These are phyloP conservation scores for Chaenodraco wilsoni DNA, from an alignment of 2,797 vertebrate species.

Conservation along the genomic window DNA sequence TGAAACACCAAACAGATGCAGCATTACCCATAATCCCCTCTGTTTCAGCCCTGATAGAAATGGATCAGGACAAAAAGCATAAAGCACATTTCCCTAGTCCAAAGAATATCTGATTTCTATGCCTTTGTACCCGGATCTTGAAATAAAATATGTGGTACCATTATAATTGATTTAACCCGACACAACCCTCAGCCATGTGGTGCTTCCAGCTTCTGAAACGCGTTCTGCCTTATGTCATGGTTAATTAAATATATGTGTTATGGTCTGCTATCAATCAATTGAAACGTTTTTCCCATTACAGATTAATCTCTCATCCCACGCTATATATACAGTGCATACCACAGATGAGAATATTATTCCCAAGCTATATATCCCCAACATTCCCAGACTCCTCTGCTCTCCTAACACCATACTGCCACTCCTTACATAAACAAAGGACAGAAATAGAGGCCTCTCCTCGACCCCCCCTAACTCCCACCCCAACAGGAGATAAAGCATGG, in stretches of 20 bases:
- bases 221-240: neutral
- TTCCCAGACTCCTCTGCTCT: conserved; percentile 67
- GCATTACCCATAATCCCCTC: too few relatives aligned
- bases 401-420: conserved; percentile 57
- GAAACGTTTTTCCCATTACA: neutral
- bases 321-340: conserved; percentile 13
- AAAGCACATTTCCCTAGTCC: too few relatives aligned
- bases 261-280: neutral
- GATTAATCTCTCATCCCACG: conserved; percentile 17
- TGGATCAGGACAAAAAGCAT: too few relatives aligned
- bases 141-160: too few relatives aligned
- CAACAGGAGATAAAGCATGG: conserved; percentile 60
- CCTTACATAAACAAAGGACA: conserved; percentile 77
- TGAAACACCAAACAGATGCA: too few relatives aligned
- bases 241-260: neutral
- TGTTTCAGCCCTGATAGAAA: too few relatives aligned
- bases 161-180: too few relatives aligned
- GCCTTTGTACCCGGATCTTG: too few relatives aligned
- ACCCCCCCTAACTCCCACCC: conserved; percentile 7
- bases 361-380: conserved; percentile 41
- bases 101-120: too few relatives aligned
- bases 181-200: neutral
- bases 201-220: neutral
- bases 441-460: conserved; percentile 66
- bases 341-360: conserved; percentile 46